phyloP scores from a whole-genome alignment of 2,797 vertebrate genomes.

The Acanthornis magna region DNA sequence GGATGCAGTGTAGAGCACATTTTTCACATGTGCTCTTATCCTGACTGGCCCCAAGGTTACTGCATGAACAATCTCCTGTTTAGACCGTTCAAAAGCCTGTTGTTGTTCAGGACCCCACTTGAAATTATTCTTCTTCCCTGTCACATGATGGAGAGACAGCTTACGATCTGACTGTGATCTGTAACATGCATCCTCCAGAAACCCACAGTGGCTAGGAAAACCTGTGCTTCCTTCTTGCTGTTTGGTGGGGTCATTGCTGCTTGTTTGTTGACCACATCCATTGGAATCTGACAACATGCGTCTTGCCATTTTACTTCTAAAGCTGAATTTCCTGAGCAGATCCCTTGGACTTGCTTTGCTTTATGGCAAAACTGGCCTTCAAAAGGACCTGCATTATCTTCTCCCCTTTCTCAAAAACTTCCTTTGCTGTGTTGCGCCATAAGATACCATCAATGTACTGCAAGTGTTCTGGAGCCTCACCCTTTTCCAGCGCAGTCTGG shows the following conservation, averaged over 20 bases:
- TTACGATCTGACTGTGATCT: neutral
- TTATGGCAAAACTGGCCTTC: neutral
- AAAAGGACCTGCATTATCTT: neutral
- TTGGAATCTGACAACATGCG: neutral
- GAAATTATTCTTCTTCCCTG: neutral
- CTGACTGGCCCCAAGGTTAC: neutral
- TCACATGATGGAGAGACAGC: neutral
- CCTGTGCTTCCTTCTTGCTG: neutral
- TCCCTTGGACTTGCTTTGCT: neutral
- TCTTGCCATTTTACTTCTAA: neutral
- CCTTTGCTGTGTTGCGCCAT: neutral
- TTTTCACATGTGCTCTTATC: neutral
- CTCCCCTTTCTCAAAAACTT: neutral
- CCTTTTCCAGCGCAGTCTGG: neutral
- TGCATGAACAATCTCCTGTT: neutral
- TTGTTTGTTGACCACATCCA: neutral
- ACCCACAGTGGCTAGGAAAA: neutral
- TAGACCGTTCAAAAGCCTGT: neutral
- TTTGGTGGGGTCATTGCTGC: neutral
- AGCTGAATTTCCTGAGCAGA: neutral
- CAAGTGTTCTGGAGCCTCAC: neutral
- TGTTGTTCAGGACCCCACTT: too few relatives aligned
- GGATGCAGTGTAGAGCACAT: neutral
- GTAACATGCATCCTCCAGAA: neutral
- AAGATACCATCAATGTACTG: too few relatives aligned